phyloP scores from a whole-genome alignment of 2,113 vertebrate species.

The Pseudopodoces humilis region DNA sequence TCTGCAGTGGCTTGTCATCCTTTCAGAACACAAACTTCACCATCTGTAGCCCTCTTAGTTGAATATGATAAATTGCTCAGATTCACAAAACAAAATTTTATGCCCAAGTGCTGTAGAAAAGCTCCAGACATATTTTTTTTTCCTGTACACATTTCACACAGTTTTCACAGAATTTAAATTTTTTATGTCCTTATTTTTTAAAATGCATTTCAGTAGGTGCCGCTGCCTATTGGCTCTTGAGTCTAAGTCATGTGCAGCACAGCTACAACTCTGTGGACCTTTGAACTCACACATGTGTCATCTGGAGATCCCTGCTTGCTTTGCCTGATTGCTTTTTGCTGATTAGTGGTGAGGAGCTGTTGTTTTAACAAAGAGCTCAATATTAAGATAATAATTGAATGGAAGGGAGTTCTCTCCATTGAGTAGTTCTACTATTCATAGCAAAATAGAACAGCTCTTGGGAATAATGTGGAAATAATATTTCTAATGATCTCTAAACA shows the following conservation, averaged over 20 bases:
- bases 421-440: background rate
- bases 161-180: background rate
- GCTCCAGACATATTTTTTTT: background rate
- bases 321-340: background rate
- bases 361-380: background rate
- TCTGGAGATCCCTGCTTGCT: background rate
- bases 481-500: background rate
- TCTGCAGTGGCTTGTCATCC: background rate
- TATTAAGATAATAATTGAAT: background rate
- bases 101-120: background rate
- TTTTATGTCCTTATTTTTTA: background rate
- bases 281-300: background rate
- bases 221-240: background rate
- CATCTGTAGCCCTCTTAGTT: background rate
- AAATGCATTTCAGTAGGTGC: background rate
- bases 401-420: background rate
- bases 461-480: background rate
- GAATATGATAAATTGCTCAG: background rate
- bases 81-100: background rate
- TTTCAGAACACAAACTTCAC: background rate
- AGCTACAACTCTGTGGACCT: background rate
- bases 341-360: background rate
- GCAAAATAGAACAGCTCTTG: background rate
- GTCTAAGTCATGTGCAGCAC: background rate
- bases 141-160: background rate